Base-by-base conservation (phyloP, 2,888 invertebrate genomes). In the Stomorhina lunata region DNA sequence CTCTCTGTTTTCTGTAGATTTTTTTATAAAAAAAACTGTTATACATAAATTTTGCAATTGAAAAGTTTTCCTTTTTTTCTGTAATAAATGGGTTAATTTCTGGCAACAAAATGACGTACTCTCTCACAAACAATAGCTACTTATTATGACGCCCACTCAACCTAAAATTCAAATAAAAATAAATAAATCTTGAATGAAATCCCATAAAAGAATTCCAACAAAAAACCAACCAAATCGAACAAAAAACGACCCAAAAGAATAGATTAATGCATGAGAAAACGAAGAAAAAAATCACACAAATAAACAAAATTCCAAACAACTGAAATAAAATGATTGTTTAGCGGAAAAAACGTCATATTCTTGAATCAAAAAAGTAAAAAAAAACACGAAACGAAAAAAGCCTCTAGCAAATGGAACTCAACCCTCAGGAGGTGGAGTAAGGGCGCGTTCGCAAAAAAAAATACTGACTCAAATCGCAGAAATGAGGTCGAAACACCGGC, bases 401-500 rank as follows among this genome's bases (percentile, higher is more conserved):
- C 32, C 61, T 50, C 40, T 40, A 59, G 10, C 59, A 45, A 53
- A 59, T n/a, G n/a, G n/a, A 65, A 27, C 7, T 55, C 40, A 55
- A 17, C 2, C 6, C 43, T 5, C 27, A 59, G 17, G 17, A 12
- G 34, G 10, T 17, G 22, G 7, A 20, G 25, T 10, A 2, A 43
- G 53, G 12, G 37, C 40, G 40, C 20, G 29, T n/a, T 20, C 17
- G 7, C 37, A 29, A 45, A 59, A 12, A 66, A 43, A 65, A 29
- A 50, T 29, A 61, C 32, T 53, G 50, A 50, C 29, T 43, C 20
- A 66, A 57, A 68, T n/a, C n/a, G n/a, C n/a, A 34, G 40, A 73
- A 73, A 45, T 57, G 45, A 69, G 78, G 75, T 68, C 75, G 65
- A 78, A 69, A 69, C 34, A 17, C 69, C 59, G 72, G 40, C 75